A percentile compares a stretch with the other conserved stretches of the same genome.
These are phyloP conservation scores for Fopius arisanus DNA, from an alignment of 1,140 invertebrate species.

Conservation along the genomic window DNA sequence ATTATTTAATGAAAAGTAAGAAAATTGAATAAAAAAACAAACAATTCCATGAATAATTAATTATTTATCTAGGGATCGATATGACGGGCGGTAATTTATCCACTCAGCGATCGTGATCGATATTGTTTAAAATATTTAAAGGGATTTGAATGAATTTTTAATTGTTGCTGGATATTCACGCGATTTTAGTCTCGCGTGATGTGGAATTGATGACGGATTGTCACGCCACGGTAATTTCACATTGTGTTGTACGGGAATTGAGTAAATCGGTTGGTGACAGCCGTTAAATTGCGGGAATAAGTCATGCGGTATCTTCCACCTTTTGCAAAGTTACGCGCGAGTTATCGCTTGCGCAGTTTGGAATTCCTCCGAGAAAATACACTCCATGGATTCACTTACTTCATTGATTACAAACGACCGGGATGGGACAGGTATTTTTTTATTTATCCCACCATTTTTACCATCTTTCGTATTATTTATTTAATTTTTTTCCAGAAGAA, in stretches of 20 bases:
- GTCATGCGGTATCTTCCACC: slow-evolving; percentile 39
- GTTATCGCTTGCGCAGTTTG: slow-evolving; percentile 38
- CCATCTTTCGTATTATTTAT: no score
- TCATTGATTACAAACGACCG: slow-evolving; percentile 40
- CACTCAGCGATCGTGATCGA: no score
- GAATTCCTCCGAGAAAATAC: slow-evolving; percentile 46
- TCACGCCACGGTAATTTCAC: slow-evolving; percentile 4
- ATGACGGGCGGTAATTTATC: no score
- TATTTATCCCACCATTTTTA: no score
- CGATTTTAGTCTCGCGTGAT: background rate
- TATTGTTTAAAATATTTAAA: no score
- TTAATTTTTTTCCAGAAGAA: no score
- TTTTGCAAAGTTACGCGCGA: slow-evolving; percentile 23
- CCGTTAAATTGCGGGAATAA: slow-evolving; percentile 17
- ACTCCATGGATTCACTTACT: slow-evolving; percentile 46
- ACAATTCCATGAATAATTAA: no score
- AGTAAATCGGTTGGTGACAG: slow-evolving; percentile 6
- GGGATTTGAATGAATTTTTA: no score
- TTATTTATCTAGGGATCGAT: no score
- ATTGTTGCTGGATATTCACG: background rate
- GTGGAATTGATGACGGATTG: background rate
- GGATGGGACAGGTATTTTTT: slow-evolving; percentile 45
- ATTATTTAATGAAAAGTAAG: no score
- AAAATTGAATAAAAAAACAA: no score
- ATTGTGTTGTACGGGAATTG: background rate